A percentile compares a stretch with the other conserved stretches of the same genome.
Conservation (phyloP, 1,140 invertebrate species). For the Achroia grisella region DNA sequence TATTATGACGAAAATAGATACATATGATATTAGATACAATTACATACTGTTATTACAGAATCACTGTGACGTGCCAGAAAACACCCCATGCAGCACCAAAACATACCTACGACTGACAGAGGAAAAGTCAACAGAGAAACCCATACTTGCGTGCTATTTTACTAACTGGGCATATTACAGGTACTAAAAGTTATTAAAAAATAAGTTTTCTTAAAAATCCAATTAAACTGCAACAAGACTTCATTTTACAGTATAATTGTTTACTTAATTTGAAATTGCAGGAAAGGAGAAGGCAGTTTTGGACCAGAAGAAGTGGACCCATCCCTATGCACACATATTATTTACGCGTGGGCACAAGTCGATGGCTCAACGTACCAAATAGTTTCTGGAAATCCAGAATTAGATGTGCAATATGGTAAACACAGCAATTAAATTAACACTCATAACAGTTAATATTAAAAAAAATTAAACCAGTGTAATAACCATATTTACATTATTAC, state of each 20-base stretch:
- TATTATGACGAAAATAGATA: too few relatives aligned
- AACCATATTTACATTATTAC: constrained; percentile 11
- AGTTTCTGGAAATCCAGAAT: constrained; percentile 77
- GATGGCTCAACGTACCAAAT: constrained; percentile 73
- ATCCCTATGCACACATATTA: constrained; percentile 82
- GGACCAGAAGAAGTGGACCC: constrained; percentile 79
- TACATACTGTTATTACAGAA: constrained; percentile 60
- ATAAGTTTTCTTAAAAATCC: too few relatives aligned
- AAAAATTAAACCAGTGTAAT: not conserved
- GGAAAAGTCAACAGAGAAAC: constrained; percentile 35
- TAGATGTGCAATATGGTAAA: constrained; percentile 79
- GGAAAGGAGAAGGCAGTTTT: constrained; percentile 79
- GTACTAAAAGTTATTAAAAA: constrained; percentile 27
- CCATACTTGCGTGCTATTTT: constrained; percentile 82
- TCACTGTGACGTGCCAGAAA: constrained; percentile 87
- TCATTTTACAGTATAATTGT: not conserved
- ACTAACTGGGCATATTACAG: constrained; percentile 85
- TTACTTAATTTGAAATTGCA: constrained; percentile 31
- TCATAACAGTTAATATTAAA: too few relatives aligned
- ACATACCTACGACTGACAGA: constrained; percentile 34
- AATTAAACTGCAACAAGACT: constrained; percentile 4
- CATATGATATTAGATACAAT: too few relatives aligned
- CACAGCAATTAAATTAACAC: not conserved
- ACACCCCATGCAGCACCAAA: constrained; percentile 75
- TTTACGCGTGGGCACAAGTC: constrained; percentile 82